Conservation (phyloP, 2,113 vertebrate species). For the Calyptomena viridis region DNA sequence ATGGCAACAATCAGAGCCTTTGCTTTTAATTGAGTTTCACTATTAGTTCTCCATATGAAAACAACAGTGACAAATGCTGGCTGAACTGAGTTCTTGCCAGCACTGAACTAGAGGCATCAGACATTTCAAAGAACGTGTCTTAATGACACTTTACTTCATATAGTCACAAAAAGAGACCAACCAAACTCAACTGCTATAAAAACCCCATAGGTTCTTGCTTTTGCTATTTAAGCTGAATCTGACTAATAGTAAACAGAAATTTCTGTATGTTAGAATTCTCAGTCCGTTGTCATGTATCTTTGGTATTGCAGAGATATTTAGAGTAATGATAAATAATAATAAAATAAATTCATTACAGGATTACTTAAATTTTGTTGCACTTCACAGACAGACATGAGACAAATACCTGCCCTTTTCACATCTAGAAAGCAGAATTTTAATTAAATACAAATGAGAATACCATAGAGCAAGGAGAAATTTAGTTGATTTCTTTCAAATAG, state of each 20-base stretch:
- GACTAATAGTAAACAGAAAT: background rate
- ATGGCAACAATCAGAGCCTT: background rate
- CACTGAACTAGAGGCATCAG: background rate
- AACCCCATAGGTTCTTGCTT: background rate
- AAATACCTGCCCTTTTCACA: background rate
- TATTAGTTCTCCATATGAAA: background rate
- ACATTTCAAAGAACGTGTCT: background rate
- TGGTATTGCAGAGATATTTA: background rate
- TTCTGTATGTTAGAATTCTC: background rate
- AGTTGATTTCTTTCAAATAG: background rate
- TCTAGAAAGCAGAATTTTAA: background rate
- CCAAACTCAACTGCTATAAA: background rate
- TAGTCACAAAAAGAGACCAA: background rate
- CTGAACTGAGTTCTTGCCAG: background rate
- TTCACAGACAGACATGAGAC: background rate
- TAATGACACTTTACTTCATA: background rate
- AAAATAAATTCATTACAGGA: background rate
- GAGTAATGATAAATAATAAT: too few species aligned
- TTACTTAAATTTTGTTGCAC: background rate
- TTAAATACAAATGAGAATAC: background rate
- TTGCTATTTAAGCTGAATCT: background rate
- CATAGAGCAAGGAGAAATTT: background rate
- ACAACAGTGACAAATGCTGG: background rate
- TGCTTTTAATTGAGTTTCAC: background rate
- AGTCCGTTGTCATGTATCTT: background rate